Percentiles rank a stretch among this genome's conserved stretches.
phyloP scores from a whole-genome alignment of 2,113 vertebrate genomes.

The Machaerirhynchus nigripectus region DNA sequence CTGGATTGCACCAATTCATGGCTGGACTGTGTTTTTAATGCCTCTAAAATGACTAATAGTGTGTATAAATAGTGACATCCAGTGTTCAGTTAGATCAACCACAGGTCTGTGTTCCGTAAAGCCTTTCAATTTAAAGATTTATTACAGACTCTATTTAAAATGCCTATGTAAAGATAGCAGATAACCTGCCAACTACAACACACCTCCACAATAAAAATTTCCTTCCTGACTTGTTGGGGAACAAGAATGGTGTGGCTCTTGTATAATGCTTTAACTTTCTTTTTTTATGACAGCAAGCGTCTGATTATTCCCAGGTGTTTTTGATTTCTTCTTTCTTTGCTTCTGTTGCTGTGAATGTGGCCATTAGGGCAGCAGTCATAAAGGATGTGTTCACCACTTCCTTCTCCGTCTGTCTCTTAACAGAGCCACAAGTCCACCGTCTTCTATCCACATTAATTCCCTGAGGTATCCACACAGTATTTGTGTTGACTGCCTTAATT shows the following conservation, averaged over 20 bases:
- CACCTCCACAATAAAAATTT: slow-evolving; percentile 76
- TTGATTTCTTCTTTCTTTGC: slow-evolving; percentile 60
- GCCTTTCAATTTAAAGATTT: slow-evolving; percentile 61
- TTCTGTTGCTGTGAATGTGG: slow-evolving; percentile 71
- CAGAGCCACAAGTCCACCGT: slow-evolving; percentile 71
- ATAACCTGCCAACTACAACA: slow-evolving; percentile 72
- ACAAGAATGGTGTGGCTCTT: slow-evolving; percentile 66
- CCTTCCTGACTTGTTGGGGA: slow-evolving; percentile 73
- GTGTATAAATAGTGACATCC: slow-evolving; percentile 64
- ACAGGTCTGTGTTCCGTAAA: slow-evolving; percentile 5
- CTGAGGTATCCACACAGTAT: slow-evolving; percentile 75
- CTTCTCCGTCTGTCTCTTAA: slow-evolving; percentile 76
- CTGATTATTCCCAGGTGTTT: slow-evolving; percentile 79
- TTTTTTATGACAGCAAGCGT: slow-evolving; percentile 73
- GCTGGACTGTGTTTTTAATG: neutral
- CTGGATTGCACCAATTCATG: neutral
- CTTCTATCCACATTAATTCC: slow-evolving; percentile 75
- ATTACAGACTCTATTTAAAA: slow-evolving; percentile 51
- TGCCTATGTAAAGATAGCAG: slow-evolving; percentile 65
- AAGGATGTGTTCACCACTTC: slow-evolving; percentile 79
- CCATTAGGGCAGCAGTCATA: slow-evolving; percentile 71
- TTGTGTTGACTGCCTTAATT: slow-evolving; percentile 85
- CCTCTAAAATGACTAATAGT: slow-evolving; percentile 59
- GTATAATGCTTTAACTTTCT: slow-evolving; percentile 67
- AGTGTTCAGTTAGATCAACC: slow-evolving; percentile 68